Evolutionary conservation across 1,140 invertebrate genomes (phyloP), one percentile per base, ranked within the genome.

Genomic region (Fopius arisanus): DNA sequence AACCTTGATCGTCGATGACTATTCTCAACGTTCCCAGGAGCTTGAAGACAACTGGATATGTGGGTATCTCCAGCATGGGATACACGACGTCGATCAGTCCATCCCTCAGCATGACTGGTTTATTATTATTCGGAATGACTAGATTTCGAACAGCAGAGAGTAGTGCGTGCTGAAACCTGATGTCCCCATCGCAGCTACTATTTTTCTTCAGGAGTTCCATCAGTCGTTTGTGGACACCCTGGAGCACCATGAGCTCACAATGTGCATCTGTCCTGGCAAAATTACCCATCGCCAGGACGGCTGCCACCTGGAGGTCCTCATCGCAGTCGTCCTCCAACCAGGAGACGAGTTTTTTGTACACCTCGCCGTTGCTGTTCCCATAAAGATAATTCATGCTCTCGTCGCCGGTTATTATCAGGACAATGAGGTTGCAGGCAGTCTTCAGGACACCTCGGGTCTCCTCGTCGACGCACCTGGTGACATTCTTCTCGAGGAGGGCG

Each of bases 221-320:
- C 48, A 97, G 87, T 82, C 94, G 93, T 77, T 92, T 91, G 80
- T 93, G 93, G 41, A 96, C 91, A 12, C 93, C 93, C 78, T 93
- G 90, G 67, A 93, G 87, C 76, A 96, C 95, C 91, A 97, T 94
- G 72, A 93, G 89, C 33, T 92, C 91, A 83, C 96, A 96, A 81
- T 96, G 93, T 21, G 90, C 90, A 86, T 97, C 96, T 81, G 92
- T 93, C 51, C 96, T 88, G 1, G 96, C 96, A 89, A 97, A 97
- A 87, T 97, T 97, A 1, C 95, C 95, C 79, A 96, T 91, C 2
- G 95, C 94, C 54, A 97, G 89, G 9, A 96, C 92, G 0, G 93
- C 95, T 29, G 95, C 94, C 19, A 93, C 92, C 78, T 95, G 89
- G 9, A 97, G 86, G 86, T 95, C 93, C 72, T 92, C 90, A 80